A percentile compares a stretch with the other conserved stretches of the same genome.
Evolutionary conservation across 2,113 vertebrate species (phyloP).

Genomic region (Accipiter cooperii): DNA sequence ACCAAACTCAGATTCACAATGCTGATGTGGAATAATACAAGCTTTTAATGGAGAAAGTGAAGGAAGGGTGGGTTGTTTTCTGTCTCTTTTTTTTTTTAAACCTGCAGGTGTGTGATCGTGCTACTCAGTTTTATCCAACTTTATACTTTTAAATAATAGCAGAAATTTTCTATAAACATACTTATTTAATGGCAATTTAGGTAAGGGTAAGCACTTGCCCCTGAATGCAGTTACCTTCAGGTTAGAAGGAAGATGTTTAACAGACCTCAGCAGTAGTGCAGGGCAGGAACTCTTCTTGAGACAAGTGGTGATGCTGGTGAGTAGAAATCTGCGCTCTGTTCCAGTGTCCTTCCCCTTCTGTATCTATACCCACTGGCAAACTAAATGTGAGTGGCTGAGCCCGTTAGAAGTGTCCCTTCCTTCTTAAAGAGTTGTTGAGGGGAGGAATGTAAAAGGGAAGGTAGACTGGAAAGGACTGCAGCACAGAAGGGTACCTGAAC

Average conservation of each 20-base stretch:
- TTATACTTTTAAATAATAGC: background rate
- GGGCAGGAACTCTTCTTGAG: background rate
- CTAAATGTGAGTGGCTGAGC: fast-evolving
- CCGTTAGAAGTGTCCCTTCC: background rate
- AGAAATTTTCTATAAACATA: background rate
- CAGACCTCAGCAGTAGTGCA: background rate
- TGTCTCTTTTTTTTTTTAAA: background rate
- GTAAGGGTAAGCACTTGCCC: background rate
- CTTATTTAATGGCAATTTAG: background rate
- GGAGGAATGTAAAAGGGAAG: background rate
- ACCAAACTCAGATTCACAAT: background rate
- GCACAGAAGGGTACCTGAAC: background rate
- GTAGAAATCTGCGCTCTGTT: background rate
- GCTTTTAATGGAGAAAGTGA: background rate
- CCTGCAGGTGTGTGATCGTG: background rate
- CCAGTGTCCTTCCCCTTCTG: background rate
- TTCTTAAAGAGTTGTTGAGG: background rate
- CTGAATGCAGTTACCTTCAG: background rate
- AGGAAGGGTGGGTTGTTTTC: background rate
- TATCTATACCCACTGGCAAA: background rate
- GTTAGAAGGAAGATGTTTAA: background rate
- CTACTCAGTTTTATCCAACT: background rate
- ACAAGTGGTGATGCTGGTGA: no score
- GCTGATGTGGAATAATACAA: background rate
- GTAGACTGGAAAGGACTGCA: background rate